Conservation (phyloP, 2,113 vertebrate genomes). For the Ascaphus truei region DNA sequence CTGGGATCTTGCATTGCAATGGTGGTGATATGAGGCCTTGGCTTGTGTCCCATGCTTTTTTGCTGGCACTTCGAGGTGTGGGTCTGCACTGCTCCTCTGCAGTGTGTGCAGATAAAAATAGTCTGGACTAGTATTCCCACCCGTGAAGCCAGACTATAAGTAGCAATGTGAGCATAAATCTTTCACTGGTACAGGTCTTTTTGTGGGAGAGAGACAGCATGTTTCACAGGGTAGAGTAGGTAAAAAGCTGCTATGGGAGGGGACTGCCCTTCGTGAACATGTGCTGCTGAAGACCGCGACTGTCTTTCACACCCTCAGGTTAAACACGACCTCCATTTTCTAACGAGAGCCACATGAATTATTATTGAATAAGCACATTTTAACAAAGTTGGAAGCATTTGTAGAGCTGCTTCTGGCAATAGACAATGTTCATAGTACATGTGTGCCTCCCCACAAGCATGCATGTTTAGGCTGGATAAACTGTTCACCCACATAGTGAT, state of each 20-base stretch:
- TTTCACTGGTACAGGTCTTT: too few species aligned
- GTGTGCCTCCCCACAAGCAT: too few species aligned
- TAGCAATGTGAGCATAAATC: neutral
- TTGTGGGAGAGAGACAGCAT: too few species aligned
- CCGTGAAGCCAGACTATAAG: conserved; percentile 9
- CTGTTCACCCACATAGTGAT: too few species aligned
- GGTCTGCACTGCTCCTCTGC: neutral
- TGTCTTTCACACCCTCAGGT: too few species aligned
- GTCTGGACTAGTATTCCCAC: neutral
- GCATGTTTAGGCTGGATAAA: too few species aligned
- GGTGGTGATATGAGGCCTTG: neutral
- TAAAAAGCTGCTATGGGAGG: neutral
- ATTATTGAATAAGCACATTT: too few species aligned
- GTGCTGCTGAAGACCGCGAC: neutral
- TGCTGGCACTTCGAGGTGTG: neutral
- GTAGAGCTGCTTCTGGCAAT: too few species aligned
- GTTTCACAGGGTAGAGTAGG: neutral
- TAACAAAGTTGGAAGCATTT: too few species aligned
- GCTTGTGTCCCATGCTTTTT: neutral
- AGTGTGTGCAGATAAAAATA: conserved; percentile 13
- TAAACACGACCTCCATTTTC: too few species aligned
- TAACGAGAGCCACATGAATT: too few species aligned
- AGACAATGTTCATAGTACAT: too few species aligned
- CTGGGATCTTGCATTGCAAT: neutral
- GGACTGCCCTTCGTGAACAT: neutral